Conservation (phyloP, 2,113 vertebrate species). For the Psephotus haematonotus region DNA sequence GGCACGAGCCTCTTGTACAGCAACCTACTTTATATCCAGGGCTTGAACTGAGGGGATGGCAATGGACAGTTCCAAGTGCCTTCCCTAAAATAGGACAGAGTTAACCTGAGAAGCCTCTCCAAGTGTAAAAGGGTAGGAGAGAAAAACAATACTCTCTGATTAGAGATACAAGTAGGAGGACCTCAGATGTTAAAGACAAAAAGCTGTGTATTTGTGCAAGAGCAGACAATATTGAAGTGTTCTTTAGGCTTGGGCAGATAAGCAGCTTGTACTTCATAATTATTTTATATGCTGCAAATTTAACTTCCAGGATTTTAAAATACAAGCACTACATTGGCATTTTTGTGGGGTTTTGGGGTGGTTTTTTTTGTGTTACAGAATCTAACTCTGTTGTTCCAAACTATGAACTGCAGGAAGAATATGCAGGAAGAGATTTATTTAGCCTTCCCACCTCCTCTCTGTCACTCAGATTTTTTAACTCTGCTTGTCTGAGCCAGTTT, state of each 20-base stretch:
- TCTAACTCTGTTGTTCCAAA: background rate
- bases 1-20: background rate
- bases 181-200: background rate
- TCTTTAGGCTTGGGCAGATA: background rate
- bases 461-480: background rate
- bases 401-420: background rate
- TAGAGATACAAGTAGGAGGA: background rate
- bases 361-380: background rate
- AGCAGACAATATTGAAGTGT: background rate
- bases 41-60: background rate
- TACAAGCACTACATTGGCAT: background rate
- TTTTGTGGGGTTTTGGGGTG: rapidly evolving
- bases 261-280: background rate
- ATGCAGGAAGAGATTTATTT: background rate
- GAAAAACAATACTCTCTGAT: background rate
- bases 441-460: background rate
- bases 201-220: background rate
- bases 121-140: background rate
- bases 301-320: background rate
- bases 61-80: background rate
- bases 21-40: background rate
- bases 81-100: background rate
- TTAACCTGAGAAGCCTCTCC: background rate
- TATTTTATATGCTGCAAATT: background rate
- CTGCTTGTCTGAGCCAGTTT: background rate